These are phyloP conservation scores for Echiichthys vipera DNA, from an alignment of 2,797 vertebrate species.

Conservation along the genomic window DNA sequence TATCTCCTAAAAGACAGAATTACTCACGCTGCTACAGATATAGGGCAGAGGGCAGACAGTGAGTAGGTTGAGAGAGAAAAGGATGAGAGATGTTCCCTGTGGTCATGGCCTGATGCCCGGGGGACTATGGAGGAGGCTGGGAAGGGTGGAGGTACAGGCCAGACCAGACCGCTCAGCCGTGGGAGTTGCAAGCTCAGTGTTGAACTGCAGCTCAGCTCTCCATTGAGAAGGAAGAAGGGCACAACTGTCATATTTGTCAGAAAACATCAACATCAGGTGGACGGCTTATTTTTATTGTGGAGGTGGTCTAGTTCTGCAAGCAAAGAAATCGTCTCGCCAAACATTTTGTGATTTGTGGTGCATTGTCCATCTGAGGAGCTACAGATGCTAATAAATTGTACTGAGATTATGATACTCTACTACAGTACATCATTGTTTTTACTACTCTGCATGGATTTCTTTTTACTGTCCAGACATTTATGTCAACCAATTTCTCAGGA, in stretches of 20 bases:
- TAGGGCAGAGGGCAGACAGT: constrained; percentile 64
- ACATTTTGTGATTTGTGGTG: constrained; percentile 14
- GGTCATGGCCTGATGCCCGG: constrained; percentile 59
- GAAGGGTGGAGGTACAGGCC: constrained; percentile 66
- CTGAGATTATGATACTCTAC: constrained; percentile 11
- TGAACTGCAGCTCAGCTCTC: constrained; percentile 33
- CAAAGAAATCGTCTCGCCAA: constrained; percentile 15
- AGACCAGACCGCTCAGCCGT: constrained; percentile 60
- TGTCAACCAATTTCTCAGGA: constrained; percentile 3
- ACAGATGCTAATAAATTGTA: constrained; percentile 1
- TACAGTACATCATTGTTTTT: constrained; percentile 7
- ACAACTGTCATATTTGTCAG: constrained; percentile 47
- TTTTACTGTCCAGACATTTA: constrained; percentile 26
- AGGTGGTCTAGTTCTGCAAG: constrained; percentile 35
- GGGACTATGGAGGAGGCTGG: constrained; percentile 71
- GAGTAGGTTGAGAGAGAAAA: constrained; percentile 59
- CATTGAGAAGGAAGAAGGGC: constrained; percentile 56
- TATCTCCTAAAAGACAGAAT: constrained; percentile 50
- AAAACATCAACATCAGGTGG: constrained; percentile 50
- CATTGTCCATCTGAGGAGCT: background rate
- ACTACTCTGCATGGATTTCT: background rate
- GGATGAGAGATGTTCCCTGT: constrained; percentile 67
- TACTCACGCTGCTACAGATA: constrained; percentile 56
- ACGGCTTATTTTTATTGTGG: constrained; percentile 55
- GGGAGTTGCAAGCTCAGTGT: constrained; percentile 66